Base-by-base conservation (phyloP, 2,888 invertebrate genomes). In the Protonemura montana region DNA sequence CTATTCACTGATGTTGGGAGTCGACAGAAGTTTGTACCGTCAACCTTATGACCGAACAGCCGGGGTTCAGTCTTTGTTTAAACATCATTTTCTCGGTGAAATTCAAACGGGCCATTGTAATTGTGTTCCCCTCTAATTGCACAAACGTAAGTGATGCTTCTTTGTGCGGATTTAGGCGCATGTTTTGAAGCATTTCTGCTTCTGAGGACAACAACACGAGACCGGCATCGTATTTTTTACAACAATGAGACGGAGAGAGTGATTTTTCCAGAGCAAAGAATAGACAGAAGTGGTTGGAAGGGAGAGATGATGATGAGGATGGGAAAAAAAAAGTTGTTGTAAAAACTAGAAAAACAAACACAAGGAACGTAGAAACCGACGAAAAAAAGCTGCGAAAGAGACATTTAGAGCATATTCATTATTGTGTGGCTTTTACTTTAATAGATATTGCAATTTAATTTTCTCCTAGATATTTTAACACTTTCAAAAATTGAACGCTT, bases 251-350 rank as follows among this genome's bases (percentile, higher is more conserved):
- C 13, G 59, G 21, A 59, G 59, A 59, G 59, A 59, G 59, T 59
- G 59, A 59, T 59, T 59, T 59, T 59, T 59, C 3, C 21, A 59
- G 59, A 10, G 59, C 59, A 59, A 59, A 59, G 59, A 59, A 59
- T 59, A 13, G 59, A 59, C 59, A 59, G 59, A 59, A 59, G 59
- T 59, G 59, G 59, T 59, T 59, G 59, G 59, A 59, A 59, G 59
- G 59, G 59, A 59, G 59, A 59, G 59, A 59, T 59, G 59, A 59
- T 59, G 59, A 59, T 59, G 59, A 59, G 59, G 59, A 21, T 59
- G 59, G 59, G 35, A 35, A 59, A 59, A 41, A 41, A 41, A 59
- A 59, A 59, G 59, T 59, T 59, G 59, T 59, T 59, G 21, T 10
- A 59, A 59, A 59, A 59, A 59, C 13, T 2, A 16, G 1, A 21